Evolutionary conservation across 1,140 invertebrate genomes (phyloP), one percentile per base, ranked within the genome.

Genomic region (Nilaparvata lugens): DNA sequence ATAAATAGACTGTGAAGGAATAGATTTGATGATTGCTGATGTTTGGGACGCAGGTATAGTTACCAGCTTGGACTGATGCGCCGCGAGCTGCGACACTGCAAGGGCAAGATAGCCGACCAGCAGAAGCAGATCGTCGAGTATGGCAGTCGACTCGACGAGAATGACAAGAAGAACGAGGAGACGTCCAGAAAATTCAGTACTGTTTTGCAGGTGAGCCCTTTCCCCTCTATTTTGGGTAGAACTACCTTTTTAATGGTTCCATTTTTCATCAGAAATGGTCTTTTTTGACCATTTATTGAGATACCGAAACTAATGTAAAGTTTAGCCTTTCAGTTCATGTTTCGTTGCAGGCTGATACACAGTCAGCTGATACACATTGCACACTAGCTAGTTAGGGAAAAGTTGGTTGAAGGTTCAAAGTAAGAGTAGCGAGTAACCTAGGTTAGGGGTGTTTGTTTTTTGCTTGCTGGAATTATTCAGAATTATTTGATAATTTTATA

Each of bases 151-250:
- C 76, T 92, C 45, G 90, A 93, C 67, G 90, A 93, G 66, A 87
- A 89, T 68, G 89, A 92, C 65, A 92, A 92, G 70, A 93, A 93
- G 70, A 90, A 90, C 73, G 89, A 93, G 67, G 89, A 92, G 71
- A 91, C 86, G 23, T 86, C 87, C 40, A 79, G 88, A 25, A 93
- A 93, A 76, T 91, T 92, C 72, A 90, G 88, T 68, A 91, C 88
- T 62, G 75, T 93, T 56, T 75, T 93, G 64, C 89, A 92, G 83
- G 87, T 88, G 71, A 75, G 21, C 43, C 43, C 6, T 51, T 48
- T n/a, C n/a, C n/a, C n/a, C n/a, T n/a, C 11, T 42, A 42, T 13
- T n/a, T 42, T 42, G 11, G 40, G 11, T 42, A 42, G n/a, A 42
- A 42, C n/a, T 42, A n/a, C 11, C 40, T 42, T 42, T 42, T 42